phyloP scores from a whole-genome alignment of 2,113 vertebrate species.

The Brachyhypopomus gauderio region DNA sequence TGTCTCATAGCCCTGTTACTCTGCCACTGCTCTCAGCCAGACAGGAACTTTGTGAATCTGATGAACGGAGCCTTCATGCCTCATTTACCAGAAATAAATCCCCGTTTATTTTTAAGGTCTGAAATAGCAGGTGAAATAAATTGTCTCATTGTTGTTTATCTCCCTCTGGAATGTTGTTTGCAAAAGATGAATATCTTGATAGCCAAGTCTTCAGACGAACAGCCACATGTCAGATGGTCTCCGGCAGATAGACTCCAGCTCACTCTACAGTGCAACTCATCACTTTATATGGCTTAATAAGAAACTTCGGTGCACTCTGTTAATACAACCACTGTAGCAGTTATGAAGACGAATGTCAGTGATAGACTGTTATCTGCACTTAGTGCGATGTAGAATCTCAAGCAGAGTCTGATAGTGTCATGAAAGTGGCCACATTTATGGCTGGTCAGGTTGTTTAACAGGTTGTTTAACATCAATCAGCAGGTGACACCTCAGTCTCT shows the following conservation, averaged over 20 bases:
- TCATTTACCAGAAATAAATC: constrained; percentile 46
- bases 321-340: background rate
- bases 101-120: constrained; percentile 32
- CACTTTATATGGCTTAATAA: constrained; percentile 24
- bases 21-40: constrained; percentile 57
- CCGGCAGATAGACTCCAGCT: background rate
- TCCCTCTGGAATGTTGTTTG: constrained; percentile 45
- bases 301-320: background rate
- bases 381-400: constrained; percentile 12
- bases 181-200: constrained; percentile 39
- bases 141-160: constrained; percentile 36
- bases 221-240: constrained; percentile 9
- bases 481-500: background rate
- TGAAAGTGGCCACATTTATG: constrained; percentile 32
- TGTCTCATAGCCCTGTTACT: constrained; percentile 8
- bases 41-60: constrained; percentile 17
- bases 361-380: constrained; percentile 17
- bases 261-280: background rate
- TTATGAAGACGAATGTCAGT: constrained; percentile 28
- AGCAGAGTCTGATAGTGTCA: constrained; percentile 28
- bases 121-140: constrained; percentile 52
- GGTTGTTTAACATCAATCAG: constrained; percentile 12
- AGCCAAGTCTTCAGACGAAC: background rate
- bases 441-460: constrained; percentile 16
- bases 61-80: constrained; percentile 35